phyloP scores from a whole-genome alignment of 2,888 invertebrate genomes.

The Torymus aiolomorphi region DNA sequence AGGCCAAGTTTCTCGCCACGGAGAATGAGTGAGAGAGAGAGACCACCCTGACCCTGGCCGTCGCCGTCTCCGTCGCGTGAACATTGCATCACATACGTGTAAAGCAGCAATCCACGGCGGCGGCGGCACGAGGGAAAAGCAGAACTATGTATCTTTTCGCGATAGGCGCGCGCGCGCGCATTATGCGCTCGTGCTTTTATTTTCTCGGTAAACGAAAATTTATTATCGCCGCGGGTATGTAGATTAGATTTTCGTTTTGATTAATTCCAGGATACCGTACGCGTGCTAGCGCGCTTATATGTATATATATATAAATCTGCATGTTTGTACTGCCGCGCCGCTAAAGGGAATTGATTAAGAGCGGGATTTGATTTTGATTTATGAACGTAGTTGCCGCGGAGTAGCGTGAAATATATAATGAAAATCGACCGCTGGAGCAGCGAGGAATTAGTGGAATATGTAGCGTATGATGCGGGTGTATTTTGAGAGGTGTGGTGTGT shows the following conservation, averaged over 20 bases:
- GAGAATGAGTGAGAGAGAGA: background rate
- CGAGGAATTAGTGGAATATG: background rate
- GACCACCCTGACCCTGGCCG: constrained; percentile 50
- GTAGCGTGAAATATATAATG: background rate
- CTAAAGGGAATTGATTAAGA: constrained; percentile 21
- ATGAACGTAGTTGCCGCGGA: background rate
- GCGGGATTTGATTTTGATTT: constrained; percentile 34
- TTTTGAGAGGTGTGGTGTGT: constrained; percentile 16
- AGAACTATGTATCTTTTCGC: background rate
- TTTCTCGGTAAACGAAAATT: constrained; percentile 23
- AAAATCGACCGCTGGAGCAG: background rate
- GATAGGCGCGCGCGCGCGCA: background rate
- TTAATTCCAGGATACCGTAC: background rate
- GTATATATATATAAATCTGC: too few species aligned
- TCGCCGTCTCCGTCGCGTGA: background rate
- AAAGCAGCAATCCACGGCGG: background rate
- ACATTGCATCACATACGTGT: constrained; percentile 32
- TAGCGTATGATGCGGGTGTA: background rate
- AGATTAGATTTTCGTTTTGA: constrained; percentile 34
- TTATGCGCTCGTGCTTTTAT: constrained; percentile 16
- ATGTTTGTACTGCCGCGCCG: background rate
- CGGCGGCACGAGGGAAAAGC: background rate
- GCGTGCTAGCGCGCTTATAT: background rate
- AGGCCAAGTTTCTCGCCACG: constrained; percentile 27
- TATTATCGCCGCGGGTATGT: constrained; percentile 22